Percentiles rank a stretch among this genome's conserved stretches.
These are phyloP conservation scores for Tetrax tetrax DNA, from an alignment of 2,113 vertebrate species.

Conservation along the genomic window DNA sequence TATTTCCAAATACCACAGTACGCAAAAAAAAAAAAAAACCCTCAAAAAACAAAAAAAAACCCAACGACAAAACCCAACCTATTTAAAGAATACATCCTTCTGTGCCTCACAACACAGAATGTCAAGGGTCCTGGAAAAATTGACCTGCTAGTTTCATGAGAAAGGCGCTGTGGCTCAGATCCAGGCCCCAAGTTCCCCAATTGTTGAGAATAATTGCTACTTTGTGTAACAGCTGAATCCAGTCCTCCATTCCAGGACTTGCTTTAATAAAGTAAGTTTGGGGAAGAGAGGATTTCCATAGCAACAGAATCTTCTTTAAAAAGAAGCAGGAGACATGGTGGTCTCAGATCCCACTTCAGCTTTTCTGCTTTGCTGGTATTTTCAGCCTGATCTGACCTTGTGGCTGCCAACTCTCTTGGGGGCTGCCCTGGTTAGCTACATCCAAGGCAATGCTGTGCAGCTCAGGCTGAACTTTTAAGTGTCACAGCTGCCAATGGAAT, in stretches of 20 bases:
- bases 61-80: too few species aligned
- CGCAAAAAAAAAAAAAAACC: not conserved
- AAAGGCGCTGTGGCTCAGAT: constrained; percentile 70
- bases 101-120: constrained; percentile 26
- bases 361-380: not conserved
- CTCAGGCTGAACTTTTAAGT: not conserved
- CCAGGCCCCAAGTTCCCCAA: constrained; percentile 39
- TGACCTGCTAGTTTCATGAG: constrained; percentile 70
- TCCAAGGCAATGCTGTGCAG: rapidly evolving
- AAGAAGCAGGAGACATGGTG: constrained; percentile 43
- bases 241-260: constrained; percentile 62
- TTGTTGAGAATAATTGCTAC: constrained; percentile 78
- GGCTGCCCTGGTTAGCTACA: not conserved
- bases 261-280: constrained; percentile 69
- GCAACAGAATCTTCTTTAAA: constrained; percentile 71
- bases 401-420: not conserved
- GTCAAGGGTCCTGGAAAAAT: constrained; percentile 60
- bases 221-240: constrained; percentile 79
- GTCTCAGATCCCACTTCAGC: not conserved
- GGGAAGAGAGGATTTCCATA: constrained; percentile 63
- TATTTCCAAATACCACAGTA: constrained; percentile 22
- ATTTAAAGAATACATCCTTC: constrained; percentile 16
- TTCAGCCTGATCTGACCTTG: not conserved
- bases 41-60: too few species aligned
- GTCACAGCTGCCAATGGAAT: not conserved